Evolutionary conservation across 2,888 invertebrate species (phyloP).

Genomic region (Theristus sp.): DNA sequence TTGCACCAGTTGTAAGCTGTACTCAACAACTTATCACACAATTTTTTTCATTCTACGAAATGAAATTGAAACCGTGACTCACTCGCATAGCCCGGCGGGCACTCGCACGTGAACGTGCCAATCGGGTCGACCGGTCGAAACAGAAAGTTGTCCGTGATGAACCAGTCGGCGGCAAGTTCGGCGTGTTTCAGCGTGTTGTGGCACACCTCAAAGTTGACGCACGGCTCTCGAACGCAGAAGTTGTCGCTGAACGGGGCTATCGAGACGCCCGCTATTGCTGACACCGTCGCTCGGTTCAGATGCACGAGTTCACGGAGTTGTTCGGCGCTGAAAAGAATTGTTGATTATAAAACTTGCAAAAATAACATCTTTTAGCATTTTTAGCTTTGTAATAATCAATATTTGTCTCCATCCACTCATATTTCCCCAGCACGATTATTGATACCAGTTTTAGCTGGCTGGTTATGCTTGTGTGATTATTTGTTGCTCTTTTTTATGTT

Average conservation of each 20-base stretch:
- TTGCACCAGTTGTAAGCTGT: no score
- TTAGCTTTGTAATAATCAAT: no score
- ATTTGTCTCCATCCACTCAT: no score
- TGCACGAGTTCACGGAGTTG: slow-evolving; percentile 83
- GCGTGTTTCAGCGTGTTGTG: slow-evolving; percentile 74
- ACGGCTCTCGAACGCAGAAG: slow-evolving; percentile 80
- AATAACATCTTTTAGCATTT: not conserved
- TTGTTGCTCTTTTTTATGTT: not conserved
- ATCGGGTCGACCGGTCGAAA: slow-evolving; percentile 86
- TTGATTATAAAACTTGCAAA: not conserved
- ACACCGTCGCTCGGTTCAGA: slow-evolving; percentile 64
- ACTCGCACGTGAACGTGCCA: slow-evolving; percentile 75
- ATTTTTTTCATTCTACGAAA: not conserved
- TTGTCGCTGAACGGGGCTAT: slow-evolving; percentile 90
- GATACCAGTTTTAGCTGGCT: not conserved
- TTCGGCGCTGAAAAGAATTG: slow-evolving; percentile 59
- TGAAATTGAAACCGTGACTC: not conserved
- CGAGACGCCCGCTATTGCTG: slow-evolving; percentile 53
- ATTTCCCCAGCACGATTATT: no score
- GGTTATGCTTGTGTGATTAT: not conserved
- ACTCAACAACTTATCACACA: no score
- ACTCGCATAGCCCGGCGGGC: slow-evolving; percentile 49
- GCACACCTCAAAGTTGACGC: slow-evolving; percentile 75
- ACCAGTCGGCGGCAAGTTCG: slow-evolving; percentile 57
- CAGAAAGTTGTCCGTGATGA: slow-evolving; percentile 65